These are phyloP conservation scores for Rhogogaster chlorosoma DNA, from an alignment of 2,888 invertebrate species.

Conservation along the genomic window DNA sequence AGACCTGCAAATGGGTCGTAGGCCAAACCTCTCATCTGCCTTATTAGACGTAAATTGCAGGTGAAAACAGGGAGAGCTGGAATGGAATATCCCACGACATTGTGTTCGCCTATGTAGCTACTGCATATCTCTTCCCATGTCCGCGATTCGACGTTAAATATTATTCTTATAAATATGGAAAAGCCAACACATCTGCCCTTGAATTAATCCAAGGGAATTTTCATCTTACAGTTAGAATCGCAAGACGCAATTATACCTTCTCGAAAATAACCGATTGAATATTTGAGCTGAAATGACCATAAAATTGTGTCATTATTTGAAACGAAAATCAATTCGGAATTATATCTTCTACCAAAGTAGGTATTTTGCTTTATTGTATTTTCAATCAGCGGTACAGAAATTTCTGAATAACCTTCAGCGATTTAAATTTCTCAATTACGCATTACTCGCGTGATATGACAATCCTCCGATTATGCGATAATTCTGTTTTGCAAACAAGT, in stretches of 20 bases:
- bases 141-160: not conserved
- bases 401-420: not conserved
- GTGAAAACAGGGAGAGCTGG: not conserved
- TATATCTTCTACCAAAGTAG: not conserved
- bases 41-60: not conserved
- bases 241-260: no score
- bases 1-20: slow-evolving; percentile 10
- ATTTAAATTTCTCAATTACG: no score
- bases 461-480: not conserved
- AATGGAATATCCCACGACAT: slow-evolving; percentile 21
- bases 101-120: not conserved
- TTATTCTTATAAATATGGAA: not conserved
- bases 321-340: no score
- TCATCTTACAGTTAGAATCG: no score
- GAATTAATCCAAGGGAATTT: not conserved
- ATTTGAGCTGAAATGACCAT: no score
- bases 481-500: not conserved
- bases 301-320: no score
- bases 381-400: not conserved
- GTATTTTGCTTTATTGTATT: not conserved
- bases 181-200: not conserved
- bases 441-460: not conserved
- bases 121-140: not conserved
- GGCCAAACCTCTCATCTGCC: not conserved
- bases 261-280: no score